Evolutionary conservation across 92 coral and sea anemone species (phyloP), one percentile per base, ranked within the genome.

Genomic region (Umimayanthus chanpuru): DNA sequence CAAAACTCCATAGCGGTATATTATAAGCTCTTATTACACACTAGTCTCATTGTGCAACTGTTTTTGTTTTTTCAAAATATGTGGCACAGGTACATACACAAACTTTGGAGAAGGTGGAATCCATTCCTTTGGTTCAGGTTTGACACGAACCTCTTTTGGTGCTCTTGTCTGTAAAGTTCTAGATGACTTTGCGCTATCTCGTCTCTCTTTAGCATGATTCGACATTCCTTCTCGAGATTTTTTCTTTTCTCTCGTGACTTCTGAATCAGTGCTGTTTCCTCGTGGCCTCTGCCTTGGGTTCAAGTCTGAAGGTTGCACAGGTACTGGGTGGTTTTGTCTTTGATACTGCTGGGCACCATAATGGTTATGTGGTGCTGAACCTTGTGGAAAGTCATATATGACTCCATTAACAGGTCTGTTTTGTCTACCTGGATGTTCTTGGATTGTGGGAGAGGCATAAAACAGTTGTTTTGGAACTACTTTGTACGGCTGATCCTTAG

Each of bases 1-100:
- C 12, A 11, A 12, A 2, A 49, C 20, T 7, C 40, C 86, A 64
- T 18, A 3, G 9, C 30, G 21, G 44, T 25, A 21, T 55, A 18
- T 14, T 9, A 72, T 9, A 72, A 9, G n/a, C 18, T 20, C 41
- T 11, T 20, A 50, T 81, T 85, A 94, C 2, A 95, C 96, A 79
- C 98, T 93, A 9, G 98, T 95, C 90, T 95, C 98, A 73, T 79
- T 90, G 44, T 92, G 94, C 5, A 86, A 47, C 49, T 90, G 81
- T 10, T 70, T 50, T 9, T 73, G 65, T 49, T 72, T 79, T 68
- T 82, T 89, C 61, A 89, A 86, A 29, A 97, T 73, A 75, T 97
- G 96, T 11, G 99, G 98, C 14, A 97, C 85, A 15, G 99, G 95
- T n/a, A 97, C 99, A 77, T 95, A 95, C 55, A 94, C 92, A 53